phyloP scores from a whole-genome alignment of 2,797 vertebrate genomes.

The Danio tinwini region DNA sequence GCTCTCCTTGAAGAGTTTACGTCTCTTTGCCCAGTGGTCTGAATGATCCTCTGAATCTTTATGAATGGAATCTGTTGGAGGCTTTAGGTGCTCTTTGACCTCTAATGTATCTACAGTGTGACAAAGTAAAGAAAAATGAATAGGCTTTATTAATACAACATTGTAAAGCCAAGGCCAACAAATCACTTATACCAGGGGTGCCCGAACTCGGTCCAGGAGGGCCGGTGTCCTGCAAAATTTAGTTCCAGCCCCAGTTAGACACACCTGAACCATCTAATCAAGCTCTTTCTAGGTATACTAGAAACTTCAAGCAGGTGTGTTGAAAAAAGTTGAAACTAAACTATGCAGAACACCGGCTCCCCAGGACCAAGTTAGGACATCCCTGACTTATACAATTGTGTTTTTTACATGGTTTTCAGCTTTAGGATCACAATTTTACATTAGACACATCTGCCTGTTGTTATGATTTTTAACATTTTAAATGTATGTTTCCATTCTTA shows the following conservation, averaged over 20 bases:
- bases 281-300: too few relatives aligned
- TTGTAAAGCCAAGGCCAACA: background rate
- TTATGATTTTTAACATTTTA: too few relatives aligned
- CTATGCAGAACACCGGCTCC: too few relatives aligned
- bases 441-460: background rate
- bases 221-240: too few relatives aligned
- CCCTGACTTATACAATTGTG: background rate
- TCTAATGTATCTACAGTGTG: constrained; percentile 67
- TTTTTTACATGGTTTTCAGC: background rate
- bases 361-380: too few relatives aligned
- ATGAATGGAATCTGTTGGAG: constrained; percentile 65
- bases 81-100: constrained; percentile 72
- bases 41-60: constrained; percentile 78
- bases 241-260: too few relatives aligned
- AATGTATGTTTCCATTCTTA: too few relatives aligned
- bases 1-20: constrained; percentile 86
- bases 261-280: too few relatives aligned
- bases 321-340: too few relatives aligned
- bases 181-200: background rate
- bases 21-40: constrained; percentile 84
- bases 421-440: background rate
- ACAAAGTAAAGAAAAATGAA: background rate
- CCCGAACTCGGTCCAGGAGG: too few relatives aligned
- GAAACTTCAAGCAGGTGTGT: too few relatives aligned
- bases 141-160: background rate